Percentiles rank a stretch among this genome's conserved stretches.
phyloP scores from a whole-genome alignment of 2,113 vertebrate species.

The Peromyscus leucopus region DNA sequence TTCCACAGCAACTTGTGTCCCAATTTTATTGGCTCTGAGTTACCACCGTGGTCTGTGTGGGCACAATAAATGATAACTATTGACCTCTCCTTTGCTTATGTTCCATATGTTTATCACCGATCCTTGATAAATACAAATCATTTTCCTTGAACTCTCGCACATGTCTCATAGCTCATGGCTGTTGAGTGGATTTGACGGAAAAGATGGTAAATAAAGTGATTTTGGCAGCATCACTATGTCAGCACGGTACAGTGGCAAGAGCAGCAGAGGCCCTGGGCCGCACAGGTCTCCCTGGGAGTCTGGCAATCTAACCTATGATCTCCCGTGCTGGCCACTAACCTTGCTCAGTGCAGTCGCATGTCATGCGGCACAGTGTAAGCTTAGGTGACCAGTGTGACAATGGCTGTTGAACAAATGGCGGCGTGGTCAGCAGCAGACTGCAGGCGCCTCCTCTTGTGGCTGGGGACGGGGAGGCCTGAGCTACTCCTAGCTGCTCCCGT shows the following conservation, averaged over 20 bases:
- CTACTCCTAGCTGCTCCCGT: too few relatives aligned
- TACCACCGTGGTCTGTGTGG: accelerated
- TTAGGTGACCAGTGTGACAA: background rate
- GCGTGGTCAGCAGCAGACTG: background rate
- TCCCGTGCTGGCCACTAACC: background rate
- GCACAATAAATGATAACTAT: background rate
- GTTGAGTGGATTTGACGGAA: background rate
- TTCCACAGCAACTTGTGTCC: too few relatives aligned
- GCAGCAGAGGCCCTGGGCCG: accelerated
- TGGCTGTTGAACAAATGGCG: background rate
- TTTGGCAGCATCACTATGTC: accelerated
- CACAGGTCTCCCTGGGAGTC: accelerated
- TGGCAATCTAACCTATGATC: background rate
- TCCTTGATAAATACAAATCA: background rate
- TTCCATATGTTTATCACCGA: background rate
- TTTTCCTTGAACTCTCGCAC: background rate
- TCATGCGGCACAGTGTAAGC: background rate
- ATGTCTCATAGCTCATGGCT: background rate
- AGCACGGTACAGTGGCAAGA: background rate
- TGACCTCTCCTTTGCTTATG: accelerated
- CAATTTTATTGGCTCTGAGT: background rate
- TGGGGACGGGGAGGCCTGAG: background rate
- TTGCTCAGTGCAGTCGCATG: background rate
- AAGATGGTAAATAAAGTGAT: background rate
- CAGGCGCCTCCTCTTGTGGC: background rate